phyloP scores from a whole-genome alignment of 2,888 invertebrate species.

The Pterobdella sp. region DNA sequence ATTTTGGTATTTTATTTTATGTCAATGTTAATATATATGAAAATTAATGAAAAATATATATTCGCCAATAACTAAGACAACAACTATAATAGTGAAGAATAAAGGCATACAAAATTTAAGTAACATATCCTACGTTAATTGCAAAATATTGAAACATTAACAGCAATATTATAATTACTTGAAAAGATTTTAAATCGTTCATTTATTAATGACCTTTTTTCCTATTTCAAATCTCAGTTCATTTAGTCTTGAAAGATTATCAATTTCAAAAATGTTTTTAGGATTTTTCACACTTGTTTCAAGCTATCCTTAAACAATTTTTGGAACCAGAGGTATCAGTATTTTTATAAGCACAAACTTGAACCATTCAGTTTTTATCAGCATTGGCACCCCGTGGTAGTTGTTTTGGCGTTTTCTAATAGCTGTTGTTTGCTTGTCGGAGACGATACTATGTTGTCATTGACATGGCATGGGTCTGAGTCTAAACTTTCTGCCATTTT shows the following conservation, averaged over 20 bases:
- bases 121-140: no score
- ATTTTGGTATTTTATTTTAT: neutral
- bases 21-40: neutral
- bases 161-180: no score
- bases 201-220: no score
- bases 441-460: neutral
- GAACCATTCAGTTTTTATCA: neutral
- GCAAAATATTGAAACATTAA: no score
- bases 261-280: no score
- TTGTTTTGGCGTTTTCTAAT: slow-evolving; percentile 8
- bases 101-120: neutral
- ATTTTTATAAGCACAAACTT: neutral
- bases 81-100: neutral
- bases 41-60: neutral
- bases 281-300: no score
- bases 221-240: no score
- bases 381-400: slow-evolving; percentile 23
- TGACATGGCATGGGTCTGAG: slow-evolving; percentile 63
- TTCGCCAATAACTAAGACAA: neutral
- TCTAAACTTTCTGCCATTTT: slow-evolving; percentile 99
- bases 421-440: slow-evolving; percentile 8
- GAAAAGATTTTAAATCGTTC: no score
- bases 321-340: neutral
- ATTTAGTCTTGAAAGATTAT: no score
- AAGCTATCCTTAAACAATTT: no score